These are phyloP conservation scores for Ptycholaimellus sp. DNA, from an alignment of 2,888 invertebrate genomes.

Conservation along the genomic window DNA sequence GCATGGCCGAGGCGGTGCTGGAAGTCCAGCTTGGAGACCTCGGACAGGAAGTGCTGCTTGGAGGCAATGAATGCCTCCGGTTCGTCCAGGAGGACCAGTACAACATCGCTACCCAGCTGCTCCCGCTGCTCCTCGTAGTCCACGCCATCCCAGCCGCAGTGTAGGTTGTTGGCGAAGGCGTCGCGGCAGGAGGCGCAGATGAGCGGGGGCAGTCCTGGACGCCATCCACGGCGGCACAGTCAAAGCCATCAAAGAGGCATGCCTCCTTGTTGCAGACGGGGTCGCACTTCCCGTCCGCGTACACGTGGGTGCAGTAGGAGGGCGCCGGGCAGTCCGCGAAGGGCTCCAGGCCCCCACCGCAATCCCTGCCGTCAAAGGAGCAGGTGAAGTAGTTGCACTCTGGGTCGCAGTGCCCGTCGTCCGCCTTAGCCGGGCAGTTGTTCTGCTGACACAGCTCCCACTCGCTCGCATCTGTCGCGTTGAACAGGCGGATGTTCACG, in stretches of 20 bases:
- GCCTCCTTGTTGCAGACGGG: slow-evolving; percentile 88
- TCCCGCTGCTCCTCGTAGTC: slow-evolving; percentile 32
- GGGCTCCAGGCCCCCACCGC: slow-evolving; percentile 42
- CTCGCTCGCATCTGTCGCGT: slow-evolving; percentile 34
- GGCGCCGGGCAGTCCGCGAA: slow-evolving; percentile 13
- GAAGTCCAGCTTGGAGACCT: too few species aligned
- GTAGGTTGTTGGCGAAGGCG: slow-evolving; percentile 74
- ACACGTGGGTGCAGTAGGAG: slow-evolving; percentile 55
- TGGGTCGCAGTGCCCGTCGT: slow-evolving; percentile 42
- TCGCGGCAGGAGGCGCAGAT: slow-evolving; percentile 10
- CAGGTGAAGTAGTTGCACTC: slow-evolving; percentile 79
- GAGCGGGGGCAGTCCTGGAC: too few species aligned
- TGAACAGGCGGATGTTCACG: slow-evolving; percentile 11
- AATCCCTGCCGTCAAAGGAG: slow-evolving; percentile 76
- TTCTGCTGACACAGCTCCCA: slow-evolving; percentile 49
- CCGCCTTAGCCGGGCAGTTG: slow-evolving; percentile 54
- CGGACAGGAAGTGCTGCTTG: too few species aligned
- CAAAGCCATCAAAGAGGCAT: slow-evolving; percentile 82
- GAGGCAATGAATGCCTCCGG: slow-evolving; percentile 9
- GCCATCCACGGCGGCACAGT: too few species aligned
- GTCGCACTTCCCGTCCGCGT: slow-evolving; percentile 69
- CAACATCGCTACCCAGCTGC: slow-evolving; percentile 11
- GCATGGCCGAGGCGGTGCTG: too few species aligned
- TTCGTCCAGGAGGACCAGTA: slow-evolving; percentile 12
- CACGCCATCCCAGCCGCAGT: slow-evolving; percentile 90